phyloP scores from a whole-genome alignment of 1,140 invertebrate species.

The Apocrypta bakeri region DNA sequence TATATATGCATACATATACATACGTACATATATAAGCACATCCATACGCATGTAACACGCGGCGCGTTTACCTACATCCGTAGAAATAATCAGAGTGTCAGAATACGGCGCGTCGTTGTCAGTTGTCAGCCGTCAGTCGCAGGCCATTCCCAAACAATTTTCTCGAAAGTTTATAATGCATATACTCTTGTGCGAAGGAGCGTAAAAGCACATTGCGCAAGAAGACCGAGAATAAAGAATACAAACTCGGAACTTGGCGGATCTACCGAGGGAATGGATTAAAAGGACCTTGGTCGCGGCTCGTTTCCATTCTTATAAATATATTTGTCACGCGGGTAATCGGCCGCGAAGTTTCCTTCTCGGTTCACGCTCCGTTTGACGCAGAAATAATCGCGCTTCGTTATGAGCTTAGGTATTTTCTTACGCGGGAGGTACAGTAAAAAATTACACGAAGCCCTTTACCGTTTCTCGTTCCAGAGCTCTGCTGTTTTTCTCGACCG shows the following conservation, averaged over 20 bases:
- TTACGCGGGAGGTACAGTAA: constrained; percentile 1
- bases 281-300: constrained; percentile 27
- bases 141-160: not conserved
- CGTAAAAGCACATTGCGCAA: not conserved
- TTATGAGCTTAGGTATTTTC: constrained; percentile 26
- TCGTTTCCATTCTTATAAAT: constrained; percentile 44
- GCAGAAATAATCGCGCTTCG: constrained; percentile 33
- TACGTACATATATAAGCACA: not conserved
- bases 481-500: too few species aligned
- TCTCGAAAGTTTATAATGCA: too few species aligned
- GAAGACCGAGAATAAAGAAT: not conserved
- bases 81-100: not conserved
- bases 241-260: not conserved
- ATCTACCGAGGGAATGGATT: constrained; percentile 30
- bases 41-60: not conserved
- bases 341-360: constrained; percentile 26
- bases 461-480: not conserved
- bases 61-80: not conserved
- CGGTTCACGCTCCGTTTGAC: not conserved
- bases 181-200: too few species aligned
- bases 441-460: constrained; percentile 33
- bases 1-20: too few species aligned
- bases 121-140: not conserved
- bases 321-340: constrained; percentile 46
- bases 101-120: not conserved